A percentile compares a stretch with the other conserved stretches of the same genome.
These are phyloP conservation scores for Pogonognathellus flavescens DNA, from an alignment of 1,140 invertebrate species.

Conservation along the genomic window DNA sequence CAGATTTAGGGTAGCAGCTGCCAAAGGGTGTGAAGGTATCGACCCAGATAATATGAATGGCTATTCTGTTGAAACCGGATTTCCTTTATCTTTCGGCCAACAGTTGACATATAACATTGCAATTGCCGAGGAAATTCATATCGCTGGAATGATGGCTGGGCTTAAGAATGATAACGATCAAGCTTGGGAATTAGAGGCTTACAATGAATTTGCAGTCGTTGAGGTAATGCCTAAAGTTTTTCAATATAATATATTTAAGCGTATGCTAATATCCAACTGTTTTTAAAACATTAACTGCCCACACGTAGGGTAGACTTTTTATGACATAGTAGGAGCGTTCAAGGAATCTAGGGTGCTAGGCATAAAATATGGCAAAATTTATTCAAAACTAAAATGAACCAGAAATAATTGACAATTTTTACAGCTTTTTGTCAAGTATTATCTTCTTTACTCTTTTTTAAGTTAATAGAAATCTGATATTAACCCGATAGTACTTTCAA, in stretches of 20 bases:
- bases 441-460: not conserved
- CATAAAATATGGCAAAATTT: no score
- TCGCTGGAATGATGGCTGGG: conserved; percentile 51
- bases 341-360: no score
- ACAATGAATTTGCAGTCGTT: conserved; percentile 24
- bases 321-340: no score
- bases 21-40: conserved; percentile 51
- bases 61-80: conserved; percentile 30
- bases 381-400: no score
- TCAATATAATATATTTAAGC: no score
- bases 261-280: no score
- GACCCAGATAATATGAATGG: conserved; percentile 59
- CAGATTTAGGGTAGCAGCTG: conserved; percentile 13
- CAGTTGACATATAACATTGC: conserved; percentile 17
- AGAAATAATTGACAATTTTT: no score
- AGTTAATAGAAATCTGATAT: no score
- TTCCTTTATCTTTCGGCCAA: not conserved
- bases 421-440: not conserved
- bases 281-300: no score
- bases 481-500: no score
- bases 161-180: conserved; percentile 36
- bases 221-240: conserved; percentile 19
- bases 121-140: not conserved
- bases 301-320: no score
- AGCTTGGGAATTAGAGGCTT: not conserved